phyloP scores from a whole-genome alignment of 2,888 invertebrate genomes.

The Agapetus fuscipes region DNA sequence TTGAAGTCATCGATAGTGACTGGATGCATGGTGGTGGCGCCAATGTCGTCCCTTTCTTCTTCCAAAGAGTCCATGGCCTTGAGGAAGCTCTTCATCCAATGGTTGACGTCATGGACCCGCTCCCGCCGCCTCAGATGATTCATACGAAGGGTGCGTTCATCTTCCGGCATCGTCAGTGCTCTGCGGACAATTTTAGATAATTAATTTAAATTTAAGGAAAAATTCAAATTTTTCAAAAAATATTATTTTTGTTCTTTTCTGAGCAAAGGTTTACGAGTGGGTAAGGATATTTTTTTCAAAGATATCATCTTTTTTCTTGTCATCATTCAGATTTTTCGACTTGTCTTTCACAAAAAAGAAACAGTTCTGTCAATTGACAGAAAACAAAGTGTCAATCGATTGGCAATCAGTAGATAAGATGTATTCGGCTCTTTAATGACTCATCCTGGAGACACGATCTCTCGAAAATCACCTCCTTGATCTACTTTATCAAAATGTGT shows the following conservation, averaged over 20 bases:
- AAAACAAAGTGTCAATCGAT: too few relatives aligned
- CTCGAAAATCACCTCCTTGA: too few relatives aligned
- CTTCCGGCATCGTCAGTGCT: constrained; percentile 84
- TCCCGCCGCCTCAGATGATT: constrained; percentile 73
- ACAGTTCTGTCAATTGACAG: too few relatives aligned
- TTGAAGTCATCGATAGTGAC: constrained; percentile 88
- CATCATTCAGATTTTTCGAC: too few relatives aligned
- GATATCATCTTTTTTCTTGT: too few relatives aligned
- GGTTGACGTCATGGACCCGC: constrained; percentile 72
- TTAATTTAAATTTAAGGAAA: too few relatives aligned
- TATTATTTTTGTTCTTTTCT: constrained; percentile 1
- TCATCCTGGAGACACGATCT: too few relatives aligned
- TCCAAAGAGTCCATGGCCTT: constrained; percentile 80
- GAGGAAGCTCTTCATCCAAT: constrained; percentile 82
- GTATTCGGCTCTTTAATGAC: too few relatives aligned
- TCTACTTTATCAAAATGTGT: too few relatives aligned
- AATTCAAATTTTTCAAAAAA: not conserved
- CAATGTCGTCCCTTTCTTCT: constrained; percentile 71
- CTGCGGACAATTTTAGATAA: constrained; percentile 30
- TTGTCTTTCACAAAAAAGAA: too few relatives aligned
- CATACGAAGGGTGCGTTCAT: constrained; percentile 78
- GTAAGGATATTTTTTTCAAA: not conserved
- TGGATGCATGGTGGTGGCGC: constrained; percentile 78
- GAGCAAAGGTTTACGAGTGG: not conserved
- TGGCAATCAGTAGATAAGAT: too few relatives aligned